Conservation (phyloP, 2,888 invertebrate genomes). For the Latrodectus hesperus region DNA sequence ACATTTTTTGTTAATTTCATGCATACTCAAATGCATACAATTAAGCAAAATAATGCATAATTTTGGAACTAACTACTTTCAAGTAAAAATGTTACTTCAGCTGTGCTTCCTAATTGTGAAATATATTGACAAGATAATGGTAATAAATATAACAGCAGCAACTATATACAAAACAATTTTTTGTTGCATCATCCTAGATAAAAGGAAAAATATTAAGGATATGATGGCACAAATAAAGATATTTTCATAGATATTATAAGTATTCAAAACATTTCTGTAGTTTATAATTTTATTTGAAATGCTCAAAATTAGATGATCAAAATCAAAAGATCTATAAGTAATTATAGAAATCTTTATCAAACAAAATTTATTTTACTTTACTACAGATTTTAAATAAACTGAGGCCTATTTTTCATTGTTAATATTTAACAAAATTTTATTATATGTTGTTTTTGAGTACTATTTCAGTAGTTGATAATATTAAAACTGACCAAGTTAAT, state of each 20-base stretch:
- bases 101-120: conserved; percentile 75
- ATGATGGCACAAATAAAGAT: conserved; percentile 1
- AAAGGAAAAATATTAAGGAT: neutral
- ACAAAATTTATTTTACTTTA: too few species aligned
- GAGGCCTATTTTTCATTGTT: too few species aligned
- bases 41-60: too few species aligned
- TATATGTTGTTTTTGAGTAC: too few species aligned
- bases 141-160: conserved; percentile 74
- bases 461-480: too few species aligned
- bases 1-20: too few species aligned
- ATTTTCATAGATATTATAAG: neutral
- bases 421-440: too few species aligned
- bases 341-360: too few species aligned
- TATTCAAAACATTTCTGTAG: neutral
- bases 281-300: neutral
- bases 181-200: conserved; percentile 81
- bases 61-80: neutral
- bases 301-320: neutral
- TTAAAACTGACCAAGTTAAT: too few species aligned
- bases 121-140: conserved; percentile 82
- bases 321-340: too few species aligned
- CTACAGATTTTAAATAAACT: too few species aligned
- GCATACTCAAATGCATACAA: too few species aligned
- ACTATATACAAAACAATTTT: conserved; percentile 83
- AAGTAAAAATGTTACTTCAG: conserved; percentile 8